Base-by-base conservation (phyloP, 2,797 vertebrate species). In the Parauchenoglanis punctatus region DNA sequence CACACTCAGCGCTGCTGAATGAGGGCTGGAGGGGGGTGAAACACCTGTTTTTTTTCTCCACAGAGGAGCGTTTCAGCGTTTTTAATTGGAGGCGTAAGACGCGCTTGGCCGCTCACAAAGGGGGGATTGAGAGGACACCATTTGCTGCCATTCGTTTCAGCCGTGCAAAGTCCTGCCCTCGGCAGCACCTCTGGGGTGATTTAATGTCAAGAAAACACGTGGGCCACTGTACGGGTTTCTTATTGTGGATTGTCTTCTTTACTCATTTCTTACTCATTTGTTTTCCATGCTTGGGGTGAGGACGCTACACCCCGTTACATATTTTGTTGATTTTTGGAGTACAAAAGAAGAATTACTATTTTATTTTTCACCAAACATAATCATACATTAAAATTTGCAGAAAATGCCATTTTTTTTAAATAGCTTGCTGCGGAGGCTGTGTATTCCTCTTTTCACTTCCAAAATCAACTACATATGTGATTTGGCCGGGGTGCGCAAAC, bases 1-100 rank as follows among this genome's bases (percentile, higher is more conserved):
- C 54, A 49, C 85, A 85, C 84, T 91, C 81, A 88, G 44, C 18
- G 61, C 82, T 84, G 88, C 44, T 81, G 85, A 81, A 87, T 81
- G 85, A 81, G 85, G 88, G 83, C 72, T 73, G 56, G 81, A 63
- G 83, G 80, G 86, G 77, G 70, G 40, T 23, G 44, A 85, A 85
- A 86, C 91, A 91, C 91, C 91, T 91, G 91, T 91, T 91, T 90
- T 82, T 91, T 90, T 88, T 76, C 85, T 89, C 89, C 85, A 91
- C 91, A 91, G 91, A 88, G 87, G 87, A 89, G 89, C n/a, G 83
- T 78, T 91, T 91, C 88, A 89, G 87, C 58, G 80, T n/a, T 86
- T 87, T 89, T 89, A 90, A 91, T 86, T 87, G 86, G 85, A 90
- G 87, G 91, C 91, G 77, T 86, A 85, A 90, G 90, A 88, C 83